These are phyloP conservation scores for Drosophila mauritiana DNA, from an alignment of 1,140 invertebrate species.

Conservation along the genomic window DNA sequence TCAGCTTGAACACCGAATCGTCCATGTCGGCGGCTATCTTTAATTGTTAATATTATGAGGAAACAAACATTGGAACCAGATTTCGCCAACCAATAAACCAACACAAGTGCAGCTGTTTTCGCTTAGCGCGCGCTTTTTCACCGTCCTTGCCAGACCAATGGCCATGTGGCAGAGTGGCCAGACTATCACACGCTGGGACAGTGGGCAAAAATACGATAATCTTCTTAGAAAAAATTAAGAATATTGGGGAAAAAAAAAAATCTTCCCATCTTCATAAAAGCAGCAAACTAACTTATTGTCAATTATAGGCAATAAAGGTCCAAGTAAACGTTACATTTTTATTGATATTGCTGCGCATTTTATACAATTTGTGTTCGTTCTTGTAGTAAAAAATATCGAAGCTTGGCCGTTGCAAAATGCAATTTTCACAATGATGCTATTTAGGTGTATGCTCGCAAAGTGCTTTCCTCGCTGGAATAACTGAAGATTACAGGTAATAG, in stretches of 20 bases:
- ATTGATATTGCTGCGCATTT: slow-evolving; percentile 35
- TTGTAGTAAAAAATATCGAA: slow-evolving; percentile 53
- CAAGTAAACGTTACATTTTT: background rate
- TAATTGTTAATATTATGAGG: slow-evolving; percentile 4
- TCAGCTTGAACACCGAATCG: slow-evolving; percentile 74
- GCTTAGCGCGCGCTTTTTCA: slow-evolving; percentile 33
- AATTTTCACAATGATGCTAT: slow-evolving; percentile 44
- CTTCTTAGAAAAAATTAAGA: background rate
- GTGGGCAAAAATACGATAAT: background rate
- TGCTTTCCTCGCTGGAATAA: slow-evolving; percentile 31
- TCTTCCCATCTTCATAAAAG: background rate
- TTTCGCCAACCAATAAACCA: background rate
- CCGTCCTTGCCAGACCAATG: slow-evolving; percentile 16
- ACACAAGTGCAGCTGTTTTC: slow-evolving; percentile 55
- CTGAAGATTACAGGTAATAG: slow-evolving; percentile 91
- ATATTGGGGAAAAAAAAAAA: background rate
- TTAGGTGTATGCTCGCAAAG: slow-evolving; percentile 21
- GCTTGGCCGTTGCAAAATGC: slow-evolving; percentile 55
- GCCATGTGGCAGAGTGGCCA: slow-evolving; percentile 2
- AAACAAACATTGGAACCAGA: slow-evolving; percentile 33
- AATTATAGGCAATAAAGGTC: background rate
- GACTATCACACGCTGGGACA: background rate
- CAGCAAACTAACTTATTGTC: background rate
- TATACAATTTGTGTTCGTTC: slow-evolving; percentile 33
- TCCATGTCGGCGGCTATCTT: slow-evolving; percentile 58